A percentile compares a stretch with the other conserved stretches of the same genome.
Conservation (phyloP, 2,888 invertebrate species). For the Apantesis nais region DNA sequence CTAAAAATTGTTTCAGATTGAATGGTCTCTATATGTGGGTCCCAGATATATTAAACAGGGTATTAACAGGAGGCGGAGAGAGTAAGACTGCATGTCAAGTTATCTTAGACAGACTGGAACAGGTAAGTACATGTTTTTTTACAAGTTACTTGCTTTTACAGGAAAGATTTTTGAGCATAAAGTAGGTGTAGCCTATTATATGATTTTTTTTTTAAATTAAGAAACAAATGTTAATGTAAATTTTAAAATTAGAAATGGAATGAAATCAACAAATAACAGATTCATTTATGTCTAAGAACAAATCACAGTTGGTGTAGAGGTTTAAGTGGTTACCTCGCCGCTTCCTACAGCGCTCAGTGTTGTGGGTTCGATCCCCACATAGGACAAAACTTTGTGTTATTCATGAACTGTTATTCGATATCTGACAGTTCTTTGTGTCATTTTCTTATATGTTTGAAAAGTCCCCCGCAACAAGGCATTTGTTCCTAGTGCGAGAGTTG, state of each 20-base stretch:
- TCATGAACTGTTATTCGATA: too few relatives aligned
- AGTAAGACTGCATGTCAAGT: conserved; percentile 72
- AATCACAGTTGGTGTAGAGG: too few relatives aligned
- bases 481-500: too few relatives aligned
- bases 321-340: too few relatives aligned
- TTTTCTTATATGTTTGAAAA: too few relatives aligned
- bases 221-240: too few relatives aligned
- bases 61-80: conserved; percentile 63
- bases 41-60: conserved; percentile 84
- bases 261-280: neutral
- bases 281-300: neutral
- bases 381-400: too few relatives aligned
- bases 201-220: neutral
- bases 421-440: too few relatives aligned
- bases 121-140: conserved; percentile 48
- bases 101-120: conserved; percentile 67
- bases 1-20: conserved; percentile 67
- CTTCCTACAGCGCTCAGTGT: too few relatives aligned
- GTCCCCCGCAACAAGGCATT: too few relatives aligned
- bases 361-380: too few relatives aligned
- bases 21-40: conserved; percentile 86
- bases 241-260: too few relatives aligned
- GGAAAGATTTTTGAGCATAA: neutral
- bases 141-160: neutral
- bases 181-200: neutral